Evolutionary conservation across 1,140 invertebrate species (phyloP).

Genomic region (Helicoverpa armigera): DNA sequence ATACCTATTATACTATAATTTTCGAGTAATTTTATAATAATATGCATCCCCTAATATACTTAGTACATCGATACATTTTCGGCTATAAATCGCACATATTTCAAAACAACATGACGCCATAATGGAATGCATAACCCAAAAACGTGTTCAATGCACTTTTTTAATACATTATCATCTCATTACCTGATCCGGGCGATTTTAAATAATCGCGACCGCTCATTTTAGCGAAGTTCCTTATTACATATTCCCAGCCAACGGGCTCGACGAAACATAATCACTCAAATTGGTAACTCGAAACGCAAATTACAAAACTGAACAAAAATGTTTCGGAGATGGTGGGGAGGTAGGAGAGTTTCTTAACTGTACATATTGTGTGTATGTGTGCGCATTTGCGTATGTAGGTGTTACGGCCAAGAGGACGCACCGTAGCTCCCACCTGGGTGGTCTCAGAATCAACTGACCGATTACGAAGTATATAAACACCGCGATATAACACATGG

Average conservation of each 20-base stretch:
- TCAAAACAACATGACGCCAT: slow-evolving; percentile 39
- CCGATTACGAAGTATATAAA: slow-evolving; percentile 77
- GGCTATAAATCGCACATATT: neutral
- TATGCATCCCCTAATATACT: neutral
- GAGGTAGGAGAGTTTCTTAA: slow-evolving; percentile 44
- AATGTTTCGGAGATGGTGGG: slow-evolving; percentile 36
- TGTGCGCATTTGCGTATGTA: slow-evolving; percentile 44
- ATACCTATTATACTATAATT: slow-evolving; percentile 18
- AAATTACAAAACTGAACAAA: slow-evolving; percentile 76
- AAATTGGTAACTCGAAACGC: slow-evolving; percentile 77
- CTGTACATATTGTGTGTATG: slow-evolving; percentile 52
- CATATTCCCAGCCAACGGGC: slow-evolving; percentile 69
- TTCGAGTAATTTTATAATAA: slow-evolving; percentile 27
- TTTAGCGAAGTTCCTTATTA: slow-evolving; percentile 75
- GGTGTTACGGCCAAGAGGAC: slow-evolving; percentile 60
- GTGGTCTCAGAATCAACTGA: slow-evolving; percentile 71
- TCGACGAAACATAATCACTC: slow-evolving; percentile 69
- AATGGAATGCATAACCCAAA: slow-evolving; percentile 34
- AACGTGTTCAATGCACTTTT: slow-evolving; percentile 53
- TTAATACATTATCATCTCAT: slow-evolving; percentile 68
- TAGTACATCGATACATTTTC: slow-evolving; percentile 15
- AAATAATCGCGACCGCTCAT: slow-evolving; percentile 64
- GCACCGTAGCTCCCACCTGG: slow-evolving; percentile 70
- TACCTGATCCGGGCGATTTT: slow-evolving; percentile 62
- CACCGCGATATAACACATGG: slow-evolving; percentile 56